Conservation (phyloP, 2,888 invertebrate species). For the Matsumyia berberina region DNA sequence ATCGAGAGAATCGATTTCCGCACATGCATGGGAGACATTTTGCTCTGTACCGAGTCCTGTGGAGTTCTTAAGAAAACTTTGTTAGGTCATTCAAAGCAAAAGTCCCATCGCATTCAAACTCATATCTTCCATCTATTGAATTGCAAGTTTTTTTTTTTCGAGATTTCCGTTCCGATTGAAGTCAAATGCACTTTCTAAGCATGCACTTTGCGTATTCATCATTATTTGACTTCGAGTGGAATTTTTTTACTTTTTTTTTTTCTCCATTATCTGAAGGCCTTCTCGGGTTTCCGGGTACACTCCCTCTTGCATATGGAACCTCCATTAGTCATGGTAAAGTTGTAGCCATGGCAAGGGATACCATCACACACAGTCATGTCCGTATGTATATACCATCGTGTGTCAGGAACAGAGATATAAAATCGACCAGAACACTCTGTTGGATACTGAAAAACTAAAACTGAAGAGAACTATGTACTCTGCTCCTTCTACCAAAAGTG, state of each 20-base stretch:
- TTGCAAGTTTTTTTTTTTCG: not conserved
- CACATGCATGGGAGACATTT: not conserved
- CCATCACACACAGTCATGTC: not conserved
- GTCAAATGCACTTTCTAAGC: not conserved
- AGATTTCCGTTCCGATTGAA: not conserved
- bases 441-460: constrained; percentile 9
- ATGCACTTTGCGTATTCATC: constrained; percentile 25
- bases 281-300: not conserved
- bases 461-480: constrained; percentile 22
- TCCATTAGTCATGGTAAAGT: constrained; percentile 35
- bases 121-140: no score
- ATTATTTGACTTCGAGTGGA: constrained; percentile 5
- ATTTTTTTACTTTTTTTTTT: not conserved
- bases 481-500: not conserved
- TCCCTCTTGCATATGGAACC: not conserved
- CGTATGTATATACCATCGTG: not conserved
- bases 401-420: constrained; percentile 20
- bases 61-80: not conserved
- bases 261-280: not conserved
- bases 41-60: not conserved
- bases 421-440: constrained; percentile 3
- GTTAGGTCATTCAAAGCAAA: no score
- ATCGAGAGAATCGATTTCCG: no score
- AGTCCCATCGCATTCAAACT: no score
- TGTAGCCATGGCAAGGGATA: constrained; percentile 12